phyloP scores from a whole-genome alignment of 2,888 invertebrate species.

The Coelogynopora nodosa region DNA sequence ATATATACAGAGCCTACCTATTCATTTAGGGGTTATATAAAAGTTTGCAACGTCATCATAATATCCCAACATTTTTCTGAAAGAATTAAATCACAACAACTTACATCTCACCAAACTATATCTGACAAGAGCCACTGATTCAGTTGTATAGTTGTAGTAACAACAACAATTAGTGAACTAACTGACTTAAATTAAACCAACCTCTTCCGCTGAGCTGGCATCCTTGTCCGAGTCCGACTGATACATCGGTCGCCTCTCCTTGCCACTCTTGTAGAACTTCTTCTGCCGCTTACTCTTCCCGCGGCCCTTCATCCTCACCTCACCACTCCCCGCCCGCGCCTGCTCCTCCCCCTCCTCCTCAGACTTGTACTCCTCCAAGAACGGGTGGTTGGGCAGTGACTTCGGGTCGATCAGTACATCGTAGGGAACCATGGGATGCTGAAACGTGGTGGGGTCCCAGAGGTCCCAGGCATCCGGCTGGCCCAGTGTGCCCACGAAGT shows the following conservation, averaged over 20 bases:
- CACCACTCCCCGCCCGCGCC: constrained; percentile 46
- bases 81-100: no score
- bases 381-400: constrained; percentile 54
- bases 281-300: constrained; percentile 49
- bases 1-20: no score
- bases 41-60: no score
- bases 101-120: no score
- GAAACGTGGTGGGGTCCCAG: constrained; percentile 57
- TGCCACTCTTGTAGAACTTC: constrained; percentile 55
- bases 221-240: not conserved
- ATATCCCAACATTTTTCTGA: no score
- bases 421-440: constrained; percentile 62
- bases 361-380: not conserved
- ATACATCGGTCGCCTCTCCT: constrained; percentile 56
- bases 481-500: constrained; percentile 62
- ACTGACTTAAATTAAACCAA: no score
- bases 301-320: constrained; percentile 37
- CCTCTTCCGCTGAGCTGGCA: not conserved
- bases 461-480: constrained; percentile 61
- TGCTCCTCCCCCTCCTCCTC: constrained; percentile 50
- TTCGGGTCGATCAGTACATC: constrained; percentile 61
- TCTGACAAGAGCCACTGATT: no score
- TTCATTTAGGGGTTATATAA: no score
- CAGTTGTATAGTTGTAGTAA: no score
- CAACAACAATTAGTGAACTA: no score